These are phyloP conservation scores for Nettapus auritus DNA, from an alignment of 2,113 vertebrate species.

Conservation along the genomic window DNA sequence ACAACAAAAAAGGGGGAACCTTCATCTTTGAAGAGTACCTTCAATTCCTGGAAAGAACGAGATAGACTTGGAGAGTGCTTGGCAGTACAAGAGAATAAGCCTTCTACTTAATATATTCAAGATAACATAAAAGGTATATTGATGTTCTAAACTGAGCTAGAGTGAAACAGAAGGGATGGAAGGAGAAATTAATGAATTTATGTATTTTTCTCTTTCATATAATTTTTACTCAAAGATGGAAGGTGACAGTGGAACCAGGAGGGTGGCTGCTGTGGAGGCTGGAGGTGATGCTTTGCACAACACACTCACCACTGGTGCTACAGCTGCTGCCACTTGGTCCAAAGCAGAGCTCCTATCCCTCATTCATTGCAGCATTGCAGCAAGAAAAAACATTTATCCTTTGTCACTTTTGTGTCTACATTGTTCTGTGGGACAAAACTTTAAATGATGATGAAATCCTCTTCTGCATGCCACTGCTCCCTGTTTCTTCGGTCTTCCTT, in stretches of 20 bases:
- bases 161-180: not conserved
- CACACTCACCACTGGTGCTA: accelerated
- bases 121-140: not conserved
- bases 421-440: not conserved
- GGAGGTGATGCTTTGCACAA: not conserved
- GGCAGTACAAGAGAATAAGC: not conserved
- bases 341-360: not conserved
- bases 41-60: not conserved
- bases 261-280: not conserved
- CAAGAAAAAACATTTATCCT: not conserved
- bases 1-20: not conserved
- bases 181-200: not conserved
- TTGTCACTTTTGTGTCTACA: not conserved
- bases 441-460: not conserved
- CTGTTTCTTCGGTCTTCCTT: not conserved
- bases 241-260: not conserved
- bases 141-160: not conserved
- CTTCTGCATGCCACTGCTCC: not conserved
- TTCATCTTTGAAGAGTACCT: not conserved
- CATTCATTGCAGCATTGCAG: not conserved
- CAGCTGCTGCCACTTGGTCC: not conserved
- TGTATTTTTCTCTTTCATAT: not conserved
- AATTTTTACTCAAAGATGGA: not conserved
- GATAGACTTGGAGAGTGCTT: not conserved
- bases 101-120: not conserved